Evolutionary conservation across 2,888 invertebrate species (phyloP).

Genomic region (Eilema griseolum): DNA sequence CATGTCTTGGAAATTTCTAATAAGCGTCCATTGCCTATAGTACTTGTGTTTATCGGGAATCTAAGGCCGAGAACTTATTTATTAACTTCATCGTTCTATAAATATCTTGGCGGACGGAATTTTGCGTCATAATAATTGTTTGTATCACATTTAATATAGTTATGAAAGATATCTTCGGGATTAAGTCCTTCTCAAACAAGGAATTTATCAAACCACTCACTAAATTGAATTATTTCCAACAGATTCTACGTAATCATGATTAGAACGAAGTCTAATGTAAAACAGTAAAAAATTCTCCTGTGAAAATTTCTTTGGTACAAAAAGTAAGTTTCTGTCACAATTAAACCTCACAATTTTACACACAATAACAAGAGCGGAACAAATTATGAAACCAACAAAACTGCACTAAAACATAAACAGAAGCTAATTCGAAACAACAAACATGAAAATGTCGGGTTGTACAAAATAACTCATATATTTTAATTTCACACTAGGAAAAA

Average conservation of each 20-base stretch:
- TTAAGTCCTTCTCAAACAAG: not conserved
- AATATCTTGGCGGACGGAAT: not conserved
- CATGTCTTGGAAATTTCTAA: constrained; percentile 52
- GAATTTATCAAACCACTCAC: not conserved
- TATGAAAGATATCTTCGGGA: not conserved
- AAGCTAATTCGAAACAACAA: constrained; percentile 30
- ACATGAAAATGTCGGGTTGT: constrained; percentile 38
- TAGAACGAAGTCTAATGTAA: not conserved
- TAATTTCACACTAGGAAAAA: constrained; percentile 51
- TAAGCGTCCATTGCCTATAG: constrained; percentile 40
- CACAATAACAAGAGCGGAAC: not conserved
- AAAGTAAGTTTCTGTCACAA: not conserved
- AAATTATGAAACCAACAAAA: constrained; percentile 3
- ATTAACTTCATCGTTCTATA: constrained; percentile 12
- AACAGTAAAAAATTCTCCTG: not conserved
- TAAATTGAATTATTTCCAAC: not conserved
- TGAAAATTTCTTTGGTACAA: not conserved
- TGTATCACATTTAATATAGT: not conserved
- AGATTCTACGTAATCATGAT: not conserved
- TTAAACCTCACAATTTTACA: not conserved
- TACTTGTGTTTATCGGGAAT: constrained; percentile 28
- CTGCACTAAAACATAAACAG: constrained; percentile 24
- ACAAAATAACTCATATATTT: constrained; percentile 51
- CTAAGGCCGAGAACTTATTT: constrained; percentile 2
- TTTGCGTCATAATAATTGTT: not conserved